Percentiles rank a stretch among this genome's conserved stretches.
phyloP scores from a whole-genome alignment of 2,888 invertebrate genomes.

The Tetanocera ferruginea region DNA sequence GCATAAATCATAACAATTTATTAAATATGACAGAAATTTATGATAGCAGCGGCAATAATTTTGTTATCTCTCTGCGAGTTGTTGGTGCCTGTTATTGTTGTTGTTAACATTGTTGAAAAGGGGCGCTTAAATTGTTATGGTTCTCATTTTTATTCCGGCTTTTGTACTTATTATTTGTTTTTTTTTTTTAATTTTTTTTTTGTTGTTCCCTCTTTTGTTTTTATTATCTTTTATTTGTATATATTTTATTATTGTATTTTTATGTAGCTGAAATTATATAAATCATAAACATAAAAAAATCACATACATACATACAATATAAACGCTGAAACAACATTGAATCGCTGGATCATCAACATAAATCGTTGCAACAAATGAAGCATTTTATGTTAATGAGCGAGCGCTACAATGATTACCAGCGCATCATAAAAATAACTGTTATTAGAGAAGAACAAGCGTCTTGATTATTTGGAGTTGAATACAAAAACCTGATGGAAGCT shows the following conservation, averaged over 20 bases:
- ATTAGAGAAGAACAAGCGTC: slow-evolving; percentile 1
- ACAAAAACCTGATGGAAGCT: neutral
- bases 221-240: slow-evolving; percentile 1
- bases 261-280: slow-evolving; percentile 9
- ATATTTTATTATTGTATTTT: neutral
- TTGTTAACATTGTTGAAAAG: neutral
- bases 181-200: slow-evolving; percentile 4
- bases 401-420: neutral
- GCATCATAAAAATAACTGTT: slow-evolving; percentile 24
- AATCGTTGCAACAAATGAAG: slow-evolving; percentile 15
- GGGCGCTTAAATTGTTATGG: too few species aligned
- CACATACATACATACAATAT: neutral
- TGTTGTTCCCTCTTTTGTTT: neutral
- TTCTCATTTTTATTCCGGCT: neutral
- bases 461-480: neutral
- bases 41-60: slow-evolving; percentile 12
- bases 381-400: slow-evolving; percentile 13
- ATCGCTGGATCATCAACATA: neutral
- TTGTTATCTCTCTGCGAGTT: slow-evolving; percentile 6
- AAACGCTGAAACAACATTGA: too few species aligned
- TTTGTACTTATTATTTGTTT: neutral
- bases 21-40: slow-evolving; percentile 34
- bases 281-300: neutral
- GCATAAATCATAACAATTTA: slow-evolving; percentile 37
- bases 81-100: neutral